Conservation (phyloP, 2,888 invertebrate genomes). For the Petrolisthes cinctipes region DNA sequence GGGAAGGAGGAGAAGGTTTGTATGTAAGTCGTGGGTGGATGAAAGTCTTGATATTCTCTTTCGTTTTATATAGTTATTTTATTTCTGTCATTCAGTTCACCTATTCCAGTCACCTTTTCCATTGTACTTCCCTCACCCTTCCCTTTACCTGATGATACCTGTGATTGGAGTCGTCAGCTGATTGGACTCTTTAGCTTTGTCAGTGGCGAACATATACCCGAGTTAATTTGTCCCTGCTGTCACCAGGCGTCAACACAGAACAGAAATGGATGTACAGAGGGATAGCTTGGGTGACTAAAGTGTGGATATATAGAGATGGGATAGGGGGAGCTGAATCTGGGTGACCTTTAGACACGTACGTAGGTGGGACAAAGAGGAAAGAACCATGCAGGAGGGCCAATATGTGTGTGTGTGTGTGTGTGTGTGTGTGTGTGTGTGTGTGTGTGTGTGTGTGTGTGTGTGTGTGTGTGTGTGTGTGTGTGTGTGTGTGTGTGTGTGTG, state of each 20-base stretch:
- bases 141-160: slow-evolving; percentile 4
- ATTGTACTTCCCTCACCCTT: not conserved
- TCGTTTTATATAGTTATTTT: not conserved
- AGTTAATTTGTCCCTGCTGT: too few species aligned
- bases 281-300: too few species aligned
- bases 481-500: not conserved
- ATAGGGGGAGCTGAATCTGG: too few species aligned
- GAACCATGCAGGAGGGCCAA: not conserved
- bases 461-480: slow-evolving; percentile 14
- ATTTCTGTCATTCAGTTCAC: not conserved
- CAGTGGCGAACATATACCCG: too few species aligned
- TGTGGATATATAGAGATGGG: too few species aligned
- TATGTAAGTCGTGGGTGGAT: slow-evolving; percentile 4
- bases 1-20: not conserved
- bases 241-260: too few species aligned
- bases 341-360: too few species aligned
- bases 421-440: slow-evolving; percentile 30
- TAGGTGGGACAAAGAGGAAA: too few species aligned
- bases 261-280: too few species aligned
- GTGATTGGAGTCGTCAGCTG: too few species aligned
- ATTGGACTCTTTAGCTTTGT: too few species aligned
- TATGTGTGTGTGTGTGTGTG: slow-evolving; percentile 15
- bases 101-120: not conserved
- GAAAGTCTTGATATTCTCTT: not conserved
- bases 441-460: slow-evolving; percentile 28